A percentile compares a stretch with the other conserved stretches of the same genome.
Conservation (phyloP, 2,888 invertebrate genomes). For the Colostygia pectinataria region DNA sequence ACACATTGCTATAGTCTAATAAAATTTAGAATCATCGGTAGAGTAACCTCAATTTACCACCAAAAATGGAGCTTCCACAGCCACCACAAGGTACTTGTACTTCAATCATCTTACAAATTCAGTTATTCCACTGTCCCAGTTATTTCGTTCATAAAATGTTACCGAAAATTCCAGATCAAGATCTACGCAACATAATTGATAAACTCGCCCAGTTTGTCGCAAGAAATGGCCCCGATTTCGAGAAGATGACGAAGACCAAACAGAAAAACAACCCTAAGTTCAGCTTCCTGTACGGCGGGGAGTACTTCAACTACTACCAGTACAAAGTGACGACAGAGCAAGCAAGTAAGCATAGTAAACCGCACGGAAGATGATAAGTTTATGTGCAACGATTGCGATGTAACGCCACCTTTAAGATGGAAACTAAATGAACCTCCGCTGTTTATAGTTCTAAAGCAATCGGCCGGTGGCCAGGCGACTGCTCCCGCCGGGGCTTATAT, state of each 20-base stretch:
- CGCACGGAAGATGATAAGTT: conserved; percentile 59
- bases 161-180: conserved; percentile 87
- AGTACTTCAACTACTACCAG: conserved; percentile 97
- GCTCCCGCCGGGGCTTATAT: conserved; percentile 80
- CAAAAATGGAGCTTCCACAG: conserved; percentile 79
- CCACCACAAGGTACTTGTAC: conserved; percentile 84
- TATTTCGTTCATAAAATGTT: too few species aligned
- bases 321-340: conserved; percentile 97
- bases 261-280: conserved; percentile 99
- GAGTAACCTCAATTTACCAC: conserved; percentile 62
- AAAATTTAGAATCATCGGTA: neutral
- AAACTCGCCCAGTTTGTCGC: conserved; percentile 99
- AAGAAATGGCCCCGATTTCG: conserved; percentile 99
- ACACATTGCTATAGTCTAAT: neutral
- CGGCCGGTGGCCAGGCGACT: conserved; percentile 79
- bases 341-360: conserved; percentile 88
- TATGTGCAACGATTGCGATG: conserved; percentile 66
- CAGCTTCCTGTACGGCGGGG: conserved; percentile 98
- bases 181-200: conserved; percentile 98
- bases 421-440: conserved; percentile 80
- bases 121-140: too few species aligned
- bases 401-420: conserved; percentile 63
- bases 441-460: conserved; percentile 91
- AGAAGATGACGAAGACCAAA: conserved; percentile 99
- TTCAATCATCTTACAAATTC: too few species aligned